These are phyloP conservation scores for Australoheros facetus DNA, from an alignment of 2,797 vertebrate genomes.

Conservation along the genomic window DNA sequence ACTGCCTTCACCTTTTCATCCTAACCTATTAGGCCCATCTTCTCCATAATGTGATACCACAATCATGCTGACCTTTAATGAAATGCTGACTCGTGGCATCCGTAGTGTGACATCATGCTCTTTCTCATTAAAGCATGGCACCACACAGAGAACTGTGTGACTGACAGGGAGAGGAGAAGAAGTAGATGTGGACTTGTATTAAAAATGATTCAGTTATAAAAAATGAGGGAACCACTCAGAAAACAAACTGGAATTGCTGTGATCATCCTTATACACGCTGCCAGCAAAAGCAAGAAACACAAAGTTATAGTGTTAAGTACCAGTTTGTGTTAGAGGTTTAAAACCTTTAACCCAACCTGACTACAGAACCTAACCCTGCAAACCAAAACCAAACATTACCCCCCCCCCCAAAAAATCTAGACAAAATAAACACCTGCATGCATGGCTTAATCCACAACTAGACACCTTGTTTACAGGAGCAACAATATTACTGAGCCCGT, in stretches of 20 bases:
- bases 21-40: no score
- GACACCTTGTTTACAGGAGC: slow-evolving; percentile 62
- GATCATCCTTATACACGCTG: background rate
- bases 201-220: background rate
- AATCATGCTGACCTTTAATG: background rate
- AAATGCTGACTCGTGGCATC: background rate
- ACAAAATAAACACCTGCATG: slow-evolving; percentile 53
- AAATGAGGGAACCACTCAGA: background rate
- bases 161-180: background rate
- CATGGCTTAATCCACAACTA: slow-evolving; percentile 32
- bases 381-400: slow-evolving; percentile 50
- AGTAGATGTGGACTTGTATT: background rate
- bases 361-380: slow-evolving; percentile 5
- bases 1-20: no score
- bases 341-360: background rate
- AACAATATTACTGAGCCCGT: slow-evolving; percentile 60
- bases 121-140: background rate
- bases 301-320: background rate
- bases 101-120: background rate
- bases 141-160: background rate
- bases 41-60: background rate
- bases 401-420: slow-evolving; percentile 5
- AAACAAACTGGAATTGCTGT: background rate
- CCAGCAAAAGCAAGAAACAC: background rate
- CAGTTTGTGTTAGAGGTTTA: background rate